Percentiles rank a stretch among this genome's conserved stretches.
These are phyloP conservation scores for Tiaroga cobitis DNA, from an alignment of 2,797 vertebrate species.

Conservation along the genomic window DNA sequence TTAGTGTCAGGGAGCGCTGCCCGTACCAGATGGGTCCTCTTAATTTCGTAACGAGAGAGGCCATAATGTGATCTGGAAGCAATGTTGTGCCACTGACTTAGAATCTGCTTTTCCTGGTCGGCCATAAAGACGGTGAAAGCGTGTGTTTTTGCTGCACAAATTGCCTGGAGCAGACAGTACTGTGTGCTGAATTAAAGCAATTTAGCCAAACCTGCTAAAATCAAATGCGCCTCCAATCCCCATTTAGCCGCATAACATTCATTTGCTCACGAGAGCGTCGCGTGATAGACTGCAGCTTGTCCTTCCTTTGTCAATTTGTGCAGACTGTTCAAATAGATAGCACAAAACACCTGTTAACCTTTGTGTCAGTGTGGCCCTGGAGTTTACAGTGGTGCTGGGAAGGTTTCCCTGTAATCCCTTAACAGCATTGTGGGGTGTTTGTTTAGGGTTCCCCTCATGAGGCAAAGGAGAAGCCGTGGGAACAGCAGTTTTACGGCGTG, in stretches of 20 bases:
- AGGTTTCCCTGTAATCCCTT: conserved; percentile 39
- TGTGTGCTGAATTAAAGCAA: conserved; percentile 44
- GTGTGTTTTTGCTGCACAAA: conserved; percentile 36
- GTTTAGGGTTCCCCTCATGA: conserved; percentile 54
- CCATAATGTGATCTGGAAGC: conserved; percentile 58
- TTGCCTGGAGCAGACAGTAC: conserved; percentile 26
- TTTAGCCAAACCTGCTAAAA: conserved; percentile 46
- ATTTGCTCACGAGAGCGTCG: conserved; percentile 3
- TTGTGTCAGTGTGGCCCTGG: conserved; percentile 46
- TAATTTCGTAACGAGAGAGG: conserved; percentile 63
- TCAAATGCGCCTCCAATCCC: conserved; percentile 32
- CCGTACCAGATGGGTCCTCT: conserved; percentile 64
- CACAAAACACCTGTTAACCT: conserved; percentile 52
- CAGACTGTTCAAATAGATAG: conserved; percentile 54
- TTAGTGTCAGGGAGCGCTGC: conserved; percentile 62
- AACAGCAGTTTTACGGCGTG: conserved; percentile 56
- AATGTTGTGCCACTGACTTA: conserved; percentile 52
- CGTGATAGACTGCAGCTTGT: conserved; percentile 34
- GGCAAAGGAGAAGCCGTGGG: conserved; percentile 54
- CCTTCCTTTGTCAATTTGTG: conserved; percentile 42
- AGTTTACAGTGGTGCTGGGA: conserved; percentile 42
- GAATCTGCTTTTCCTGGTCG: conserved; percentile 50
- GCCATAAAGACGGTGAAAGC: conserved; percentile 30
- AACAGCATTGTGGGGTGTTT: conserved; percentile 53
- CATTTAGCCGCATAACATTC: conserved; percentile 43